These are phyloP conservation scores for Uropetala carovei DNA, from an alignment of 2,888 invertebrate species.

Conservation along the genomic window DNA sequence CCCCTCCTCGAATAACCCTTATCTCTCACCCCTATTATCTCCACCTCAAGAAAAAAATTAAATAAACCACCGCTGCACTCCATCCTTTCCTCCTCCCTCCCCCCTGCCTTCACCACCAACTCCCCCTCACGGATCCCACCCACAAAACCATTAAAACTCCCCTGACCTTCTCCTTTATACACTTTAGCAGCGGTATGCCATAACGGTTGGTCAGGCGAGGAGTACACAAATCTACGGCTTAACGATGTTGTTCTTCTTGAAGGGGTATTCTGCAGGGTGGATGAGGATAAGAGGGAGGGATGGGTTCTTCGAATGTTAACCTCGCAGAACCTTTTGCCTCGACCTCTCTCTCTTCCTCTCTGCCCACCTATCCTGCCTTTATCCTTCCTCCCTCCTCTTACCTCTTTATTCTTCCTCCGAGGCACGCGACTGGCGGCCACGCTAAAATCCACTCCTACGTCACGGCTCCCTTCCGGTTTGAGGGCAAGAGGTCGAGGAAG, in stretches of 20 bases:
- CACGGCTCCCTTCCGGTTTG: not conserved
- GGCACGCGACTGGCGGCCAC: not conserved
- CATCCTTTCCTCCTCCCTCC: too few species aligned
- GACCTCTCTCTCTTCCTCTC: not conserved
- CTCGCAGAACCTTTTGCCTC: not conserved
- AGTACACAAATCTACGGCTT: constrained; percentile 19
- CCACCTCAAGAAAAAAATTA: not conserved
- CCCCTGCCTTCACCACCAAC: not conserved
- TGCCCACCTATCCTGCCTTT: not conserved
- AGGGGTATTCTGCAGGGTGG: too few species aligned
- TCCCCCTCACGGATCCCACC: not conserved
- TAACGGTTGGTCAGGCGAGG: not conserved
- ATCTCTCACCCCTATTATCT: not conserved
- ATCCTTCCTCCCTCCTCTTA: not conserved
- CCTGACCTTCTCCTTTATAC: not conserved
- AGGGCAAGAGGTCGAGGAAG: not conserved
- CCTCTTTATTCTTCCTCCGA: not conserved
- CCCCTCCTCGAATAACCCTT: constrained; percentile 9
- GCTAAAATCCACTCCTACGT: not conserved
- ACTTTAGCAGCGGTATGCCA: not conserved
- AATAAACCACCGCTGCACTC: not conserved
- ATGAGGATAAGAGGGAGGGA: not conserved
- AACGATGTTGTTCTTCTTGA: constrained; percentile 24
- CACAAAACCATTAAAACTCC: constrained; percentile 30
- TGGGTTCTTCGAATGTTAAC: constrained; percentile 65